Percentiles rank a stretch among this genome's conserved stretches.
Evolutionary conservation across 2,113 vertebrate genomes (phyloP).

Genomic region (Eudyptes chrysolophus): DNA sequence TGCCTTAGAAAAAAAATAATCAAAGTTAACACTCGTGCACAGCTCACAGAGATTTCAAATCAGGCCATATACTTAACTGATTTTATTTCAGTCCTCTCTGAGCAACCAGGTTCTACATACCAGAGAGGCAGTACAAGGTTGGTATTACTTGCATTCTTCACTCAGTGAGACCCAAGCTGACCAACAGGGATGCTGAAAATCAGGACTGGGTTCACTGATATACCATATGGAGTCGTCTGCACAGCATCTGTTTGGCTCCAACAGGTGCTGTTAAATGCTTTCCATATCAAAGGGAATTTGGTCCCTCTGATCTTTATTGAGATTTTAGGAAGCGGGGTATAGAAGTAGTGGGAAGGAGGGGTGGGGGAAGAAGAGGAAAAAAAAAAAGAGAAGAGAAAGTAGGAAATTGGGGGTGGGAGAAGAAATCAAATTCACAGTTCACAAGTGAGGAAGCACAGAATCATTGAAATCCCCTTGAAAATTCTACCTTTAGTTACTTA

Average conservation of each 20-base stretch:
- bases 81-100: neutral
- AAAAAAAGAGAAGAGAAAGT: neutral
- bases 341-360: neutral
- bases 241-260: neutral
- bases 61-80: neutral
- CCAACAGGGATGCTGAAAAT: neutral
- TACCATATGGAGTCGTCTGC: neutral
- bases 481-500: neutral
- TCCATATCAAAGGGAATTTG: neutral
- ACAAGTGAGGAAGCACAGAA: neutral
- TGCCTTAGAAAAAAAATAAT: neutral
- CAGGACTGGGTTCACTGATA: neutral
- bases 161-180: neutral
- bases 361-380: neutral
- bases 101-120: neutral
- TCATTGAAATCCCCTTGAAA: neutral
- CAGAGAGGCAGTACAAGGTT: neutral
- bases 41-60: neutral
- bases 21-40: neutral
- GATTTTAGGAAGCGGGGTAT: neutral
- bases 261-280: neutral
- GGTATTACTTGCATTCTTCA: neutral
- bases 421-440: neutral
- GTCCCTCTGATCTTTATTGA: neutral
- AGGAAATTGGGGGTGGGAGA: neutral